Evolutionary conservation across 2,113 vertebrate genomes (phyloP).

Genomic region (Merops nubicus): DNA sequence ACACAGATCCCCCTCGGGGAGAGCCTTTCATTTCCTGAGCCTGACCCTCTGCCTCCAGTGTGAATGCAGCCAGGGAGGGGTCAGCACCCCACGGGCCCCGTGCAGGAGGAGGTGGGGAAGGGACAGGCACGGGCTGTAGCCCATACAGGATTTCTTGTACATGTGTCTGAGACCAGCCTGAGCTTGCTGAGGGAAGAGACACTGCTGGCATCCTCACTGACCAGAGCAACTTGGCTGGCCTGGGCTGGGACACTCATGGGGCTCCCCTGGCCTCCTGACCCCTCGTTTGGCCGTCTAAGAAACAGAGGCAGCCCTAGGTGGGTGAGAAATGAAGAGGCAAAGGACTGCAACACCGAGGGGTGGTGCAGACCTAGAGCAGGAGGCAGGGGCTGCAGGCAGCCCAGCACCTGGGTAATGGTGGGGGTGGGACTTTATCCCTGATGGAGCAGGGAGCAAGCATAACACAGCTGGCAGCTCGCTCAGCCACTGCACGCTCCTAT

Average conservation of each 20-base stretch:
- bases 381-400: background rate
- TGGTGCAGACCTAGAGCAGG: background rate
- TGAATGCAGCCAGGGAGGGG: background rate
- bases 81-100: fast-evolving
- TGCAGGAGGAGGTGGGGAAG: background rate
- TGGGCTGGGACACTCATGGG: background rate
- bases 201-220: background rate
- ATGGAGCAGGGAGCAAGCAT: background rate
- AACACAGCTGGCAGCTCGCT: background rate
- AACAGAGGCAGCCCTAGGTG: fast-evolving
- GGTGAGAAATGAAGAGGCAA: background rate
- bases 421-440: background rate
- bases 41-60: background rate
- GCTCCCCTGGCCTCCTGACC: background rate
- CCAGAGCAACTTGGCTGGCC: background rate
- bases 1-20: background rate
- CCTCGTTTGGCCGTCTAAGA: background rate
- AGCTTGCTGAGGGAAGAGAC: background rate
- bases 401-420: background rate
- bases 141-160: fast-evolving
- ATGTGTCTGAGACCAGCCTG: background rate
- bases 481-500: background rate
- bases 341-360: background rate
- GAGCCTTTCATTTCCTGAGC: conserved; percentile 15
- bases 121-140: background rate